These are phyloP conservation scores for Pasiphila rectangulata DNA, from an alignment of 2,888 invertebrate genomes.

Conservation along the genomic window DNA sequence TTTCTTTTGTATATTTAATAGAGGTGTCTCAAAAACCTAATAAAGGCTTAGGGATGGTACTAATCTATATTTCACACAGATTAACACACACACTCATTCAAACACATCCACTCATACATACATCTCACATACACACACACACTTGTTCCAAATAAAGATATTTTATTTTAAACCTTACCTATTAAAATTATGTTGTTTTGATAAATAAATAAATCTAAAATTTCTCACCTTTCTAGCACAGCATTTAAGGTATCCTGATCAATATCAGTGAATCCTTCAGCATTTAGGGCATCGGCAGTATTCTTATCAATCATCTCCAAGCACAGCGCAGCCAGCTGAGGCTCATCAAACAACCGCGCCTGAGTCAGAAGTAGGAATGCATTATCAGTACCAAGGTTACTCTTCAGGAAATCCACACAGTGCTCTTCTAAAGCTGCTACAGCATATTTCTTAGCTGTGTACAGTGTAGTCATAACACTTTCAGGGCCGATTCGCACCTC, in stretches of 20 bases:
- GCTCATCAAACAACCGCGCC: conserved; percentile 91
- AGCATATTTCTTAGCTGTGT: conserved; percentile 93
- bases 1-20: too few relatives aligned
- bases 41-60: too few relatives aligned
- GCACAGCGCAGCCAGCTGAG: conserved; percentile 89
- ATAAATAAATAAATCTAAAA: conserved; percentile 1
- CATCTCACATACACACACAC: too few relatives aligned
- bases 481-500: conserved; percentile 91
- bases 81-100: too few relatives aligned
- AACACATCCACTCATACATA: too few relatives aligned
- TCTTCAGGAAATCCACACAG: conserved; percentile 89
- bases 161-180: too few relatives aligned
- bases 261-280: conserved; percentile 91
- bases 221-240: conserved; percentile 82
- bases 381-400: conserved; percentile 89
- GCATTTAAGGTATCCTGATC: conserved; percentile 89
- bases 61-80: too few relatives aligned
- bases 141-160: too few relatives aligned
- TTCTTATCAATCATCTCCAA: conserved; percentile 91
- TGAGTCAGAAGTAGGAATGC: conserved; percentile 90
- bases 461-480: conserved; percentile 92
- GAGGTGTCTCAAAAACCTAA: too few relatives aligned
- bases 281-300: conserved; percentile 88
- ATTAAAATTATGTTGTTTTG: too few relatives aligned
- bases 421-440: conserved; percentile 90